phyloP scores from a whole-genome alignment of 2,113 vertebrate genomes.

The Parotia lawesii region DNA sequence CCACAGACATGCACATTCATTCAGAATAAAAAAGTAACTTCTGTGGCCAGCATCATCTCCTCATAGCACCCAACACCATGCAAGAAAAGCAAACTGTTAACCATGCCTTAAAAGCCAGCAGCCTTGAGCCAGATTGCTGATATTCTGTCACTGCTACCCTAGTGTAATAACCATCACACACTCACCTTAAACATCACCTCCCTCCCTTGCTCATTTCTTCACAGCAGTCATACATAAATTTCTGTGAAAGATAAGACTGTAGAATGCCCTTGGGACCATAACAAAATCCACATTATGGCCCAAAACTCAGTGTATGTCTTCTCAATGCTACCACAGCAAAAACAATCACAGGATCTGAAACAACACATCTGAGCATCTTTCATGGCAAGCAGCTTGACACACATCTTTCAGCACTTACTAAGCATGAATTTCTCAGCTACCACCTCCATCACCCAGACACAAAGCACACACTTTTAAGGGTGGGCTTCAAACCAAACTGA shows the following conservation, averaged over 20 bases:
- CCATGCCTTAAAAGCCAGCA: not conserved
- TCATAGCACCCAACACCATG: not conserved
- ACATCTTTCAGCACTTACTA: not conserved
- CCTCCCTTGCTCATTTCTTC: not conserved
- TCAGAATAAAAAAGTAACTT: not conserved
- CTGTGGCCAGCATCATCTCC: not conserved
- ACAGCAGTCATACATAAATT: not conserved
- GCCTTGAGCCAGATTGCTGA: not conserved
- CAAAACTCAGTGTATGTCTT: not conserved
- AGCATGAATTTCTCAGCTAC: not conserved
- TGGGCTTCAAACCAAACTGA: not conserved
- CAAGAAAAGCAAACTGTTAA: not conserved
- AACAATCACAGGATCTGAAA: not conserved
- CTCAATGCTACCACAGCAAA: not conserved
- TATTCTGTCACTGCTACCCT: not conserved
- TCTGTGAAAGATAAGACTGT: not conserved
- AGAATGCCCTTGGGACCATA: not conserved
- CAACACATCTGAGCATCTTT: not conserved
- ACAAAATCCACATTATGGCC: not conserved
- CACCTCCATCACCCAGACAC: not conserved
- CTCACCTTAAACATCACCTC: not conserved
- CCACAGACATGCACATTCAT: not conserved
- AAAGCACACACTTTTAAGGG: not conserved
- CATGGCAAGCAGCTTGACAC: not conserved
- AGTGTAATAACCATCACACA: not conserved